phyloP scores from a whole-genome alignment of 2,797 vertebrate genomes.

The Heterohyrax brucei region DNA sequence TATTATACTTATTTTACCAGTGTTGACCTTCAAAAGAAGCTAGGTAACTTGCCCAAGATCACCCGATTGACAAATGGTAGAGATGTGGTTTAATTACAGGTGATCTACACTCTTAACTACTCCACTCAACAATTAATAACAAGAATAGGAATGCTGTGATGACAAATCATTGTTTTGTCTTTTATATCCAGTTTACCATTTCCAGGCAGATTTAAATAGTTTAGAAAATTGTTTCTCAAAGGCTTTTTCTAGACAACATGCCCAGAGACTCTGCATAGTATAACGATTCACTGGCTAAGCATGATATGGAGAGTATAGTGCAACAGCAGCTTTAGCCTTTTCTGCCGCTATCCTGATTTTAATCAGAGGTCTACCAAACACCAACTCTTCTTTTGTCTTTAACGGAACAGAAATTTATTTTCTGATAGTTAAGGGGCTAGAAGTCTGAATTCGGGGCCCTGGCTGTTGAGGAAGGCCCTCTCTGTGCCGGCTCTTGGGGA shows the following conservation, averaged over 20 bases:
- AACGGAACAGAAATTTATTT: too few species aligned
- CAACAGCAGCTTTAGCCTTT: not conserved
- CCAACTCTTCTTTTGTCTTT: not conserved
- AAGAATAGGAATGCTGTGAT: not conserved
- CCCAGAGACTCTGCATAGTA: not conserved
- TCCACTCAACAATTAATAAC: not conserved
- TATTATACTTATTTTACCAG: conserved; percentile 5
- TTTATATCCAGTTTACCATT: not conserved
- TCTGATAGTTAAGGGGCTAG: not conserved
- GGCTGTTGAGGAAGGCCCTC: not conserved
- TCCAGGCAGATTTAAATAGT: not conserved
- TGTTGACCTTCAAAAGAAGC: not conserved
- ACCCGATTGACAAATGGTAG: not conserved
- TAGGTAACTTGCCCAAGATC: too few species aligned
- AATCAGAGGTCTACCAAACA: not conserved
- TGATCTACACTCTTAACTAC: not conserved
- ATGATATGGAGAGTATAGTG: not conserved
- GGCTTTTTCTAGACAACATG: not conserved
- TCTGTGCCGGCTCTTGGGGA: not conserved
- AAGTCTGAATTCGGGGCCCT: not conserved
- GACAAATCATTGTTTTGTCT: not conserved
- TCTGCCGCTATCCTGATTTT: not conserved
- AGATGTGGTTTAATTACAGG: not conserved
- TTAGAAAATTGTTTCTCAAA: not conserved
- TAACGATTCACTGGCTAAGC: not conserved